Conservation (phyloP, 2,113 vertebrate genomes). For the Leptodactylus fuscus region DNA sequence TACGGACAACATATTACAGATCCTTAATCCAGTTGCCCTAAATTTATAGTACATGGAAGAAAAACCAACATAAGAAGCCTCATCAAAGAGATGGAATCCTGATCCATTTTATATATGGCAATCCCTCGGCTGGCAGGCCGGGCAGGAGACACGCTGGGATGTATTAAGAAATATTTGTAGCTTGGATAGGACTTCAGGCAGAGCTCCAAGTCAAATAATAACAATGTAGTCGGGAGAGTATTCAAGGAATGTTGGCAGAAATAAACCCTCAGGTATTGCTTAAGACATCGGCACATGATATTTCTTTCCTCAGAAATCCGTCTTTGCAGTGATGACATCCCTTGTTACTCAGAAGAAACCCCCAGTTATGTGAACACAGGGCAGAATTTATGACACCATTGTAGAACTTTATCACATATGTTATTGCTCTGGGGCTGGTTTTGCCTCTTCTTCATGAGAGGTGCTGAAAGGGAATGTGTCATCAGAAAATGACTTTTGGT, state of each 20-base stretch:
- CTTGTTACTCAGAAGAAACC: background rate
- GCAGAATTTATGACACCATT: too few relatives aligned
- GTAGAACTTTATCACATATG: too few relatives aligned
- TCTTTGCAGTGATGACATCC: background rate
- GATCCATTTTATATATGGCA: background rate
- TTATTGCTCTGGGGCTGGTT: too few relatives aligned
- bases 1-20: too few relatives aligned
- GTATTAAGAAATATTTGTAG: constrained; percentile 43
- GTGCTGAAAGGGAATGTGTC: too few relatives aligned
- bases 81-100: too few relatives aligned
- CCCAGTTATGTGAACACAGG: background rate
- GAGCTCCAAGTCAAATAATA: constrained; percentile 33
- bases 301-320: background rate
- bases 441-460: too few relatives aligned
- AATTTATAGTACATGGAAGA: too few relatives aligned
- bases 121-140: background rate
- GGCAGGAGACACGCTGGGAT: background rate
- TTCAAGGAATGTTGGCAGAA: constrained; percentile 49
- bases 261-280: background rate
- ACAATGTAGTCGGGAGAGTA: background rate
- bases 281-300: constrained; percentile 4
- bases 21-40: too few relatives aligned
- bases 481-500: too few relatives aligned
- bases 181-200: constrained; percentile 4
- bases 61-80: too few relatives aligned